Evolutionary conservation across 2,113 vertebrate species (phyloP), one percentile per base, ranked within the genome.

Genomic region (Tylochromis polylepis): DNA sequence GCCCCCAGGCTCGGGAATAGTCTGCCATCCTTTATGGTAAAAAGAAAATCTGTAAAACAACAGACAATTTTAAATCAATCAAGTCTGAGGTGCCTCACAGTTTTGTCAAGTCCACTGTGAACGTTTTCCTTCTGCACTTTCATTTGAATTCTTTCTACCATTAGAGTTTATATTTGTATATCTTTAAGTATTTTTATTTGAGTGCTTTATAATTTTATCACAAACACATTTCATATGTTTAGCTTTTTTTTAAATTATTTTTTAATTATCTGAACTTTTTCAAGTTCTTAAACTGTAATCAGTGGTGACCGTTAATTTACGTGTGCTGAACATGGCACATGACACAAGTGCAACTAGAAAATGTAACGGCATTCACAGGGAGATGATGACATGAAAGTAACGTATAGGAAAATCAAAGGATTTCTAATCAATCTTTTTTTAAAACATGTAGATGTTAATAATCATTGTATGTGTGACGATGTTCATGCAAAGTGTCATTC

Each of bases 221-320:
- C 22, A 46, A 36, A 36, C 34, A 8, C 34, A 31, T 31, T 31
- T 31, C 5, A 31, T 59, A 18, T 60, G 6, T 65, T 8, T 65
- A 65, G n/a, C 11, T 65, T 65, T 65, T 65, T 31, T 31, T 31
- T 5, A 31, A n/a, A n/a, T n/a, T n/a, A 4, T 31, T 31, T 31
- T 31, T 3, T 31, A 31, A 65, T 38, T 65, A 65, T 10, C 36
- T 10, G 60, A 65, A 36, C 60, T 5, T 57, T 65, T 38, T 38
- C 0, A 65, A 38, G 34, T 65, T 65, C 11, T 38, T 38, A 0
- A 38, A 6, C 34, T 65, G 60, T 65, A 38, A n/a, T 65, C 38
- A 65, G 34, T 22, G 1, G 60, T 65, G 60, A 65, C 18, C n/a
- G 2, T 0, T 36, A 36, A 65, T 31, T 36, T 36, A 38, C 0